Base-by-base conservation (phyloP, 2,888 invertebrate genomes). In the Formica aserva region DNA sequence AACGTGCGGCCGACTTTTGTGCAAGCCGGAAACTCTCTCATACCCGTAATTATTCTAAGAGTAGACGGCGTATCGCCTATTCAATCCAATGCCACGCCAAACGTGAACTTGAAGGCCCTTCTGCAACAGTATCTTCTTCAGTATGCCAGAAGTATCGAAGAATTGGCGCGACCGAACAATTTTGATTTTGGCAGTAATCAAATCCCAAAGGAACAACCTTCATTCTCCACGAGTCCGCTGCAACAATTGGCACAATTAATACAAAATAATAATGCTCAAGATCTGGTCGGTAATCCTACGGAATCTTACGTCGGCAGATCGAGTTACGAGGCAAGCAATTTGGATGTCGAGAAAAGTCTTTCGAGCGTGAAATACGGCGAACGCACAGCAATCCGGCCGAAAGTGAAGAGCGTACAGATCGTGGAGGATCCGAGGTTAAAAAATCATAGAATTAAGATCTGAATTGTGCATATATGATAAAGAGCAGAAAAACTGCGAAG, bases 1-100 rank as follows among this genome's bases (percentile, higher is more conserved):
- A 94, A 94, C 52, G 94, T 94, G 8, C 93, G 92, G 4, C 95
- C 95, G 1, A 95, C 95, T 0, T 95, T 94, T 65, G 92, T 95
- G 22, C 94, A 94, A 86, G 92, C 94, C 13, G 94, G 94, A 0
- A 92, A 92, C 82, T 94, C 94, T 0, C 77, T 95, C 66, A 92
- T 95, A 45, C 94, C 94, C 0, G 94, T 95, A 1, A 95, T 95
- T 26, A 94, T 95, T 45, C 90, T 94, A 0, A 82, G 94, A 83
- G 93, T 95, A 0, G 94, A 94, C 60, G 95, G 95, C 0, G 92
- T 92, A 0, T 91, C 94, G 0, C 94, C 94, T 0, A 87, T 93
- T 35, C 92, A 92, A 65, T 78, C 89, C 0, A 92, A 93, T 82
- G 13, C 82, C 5, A 78, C 91, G 0, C 91, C 92, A 1, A 94